phyloP scores from a whole-genome alignment of 2,797 vertebrate species.

The Siniperca obscura region DNA sequence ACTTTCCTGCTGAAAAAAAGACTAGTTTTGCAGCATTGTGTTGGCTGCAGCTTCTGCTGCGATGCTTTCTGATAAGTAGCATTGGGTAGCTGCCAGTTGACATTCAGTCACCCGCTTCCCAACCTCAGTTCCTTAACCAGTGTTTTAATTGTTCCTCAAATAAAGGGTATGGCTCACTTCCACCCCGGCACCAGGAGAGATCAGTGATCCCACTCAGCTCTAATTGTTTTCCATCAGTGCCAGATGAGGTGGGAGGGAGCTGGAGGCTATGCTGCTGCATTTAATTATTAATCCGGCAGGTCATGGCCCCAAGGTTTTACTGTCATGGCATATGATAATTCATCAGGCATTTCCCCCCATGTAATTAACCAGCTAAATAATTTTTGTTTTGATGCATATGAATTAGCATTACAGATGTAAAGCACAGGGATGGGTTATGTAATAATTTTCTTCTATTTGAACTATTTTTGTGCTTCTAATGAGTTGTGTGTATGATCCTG shows the following conservation, averaged over 20 bases:
- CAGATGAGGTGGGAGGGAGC: slow-evolving; percentile 42
- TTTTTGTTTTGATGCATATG: slow-evolving; percentile 31
- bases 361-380: slow-evolving; percentile 35
- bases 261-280: slow-evolving; percentile 33
- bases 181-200: slow-evolving; percentile 56
- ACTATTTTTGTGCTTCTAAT: not conserved
- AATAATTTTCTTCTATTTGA: not conserved
- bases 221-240: slow-evolving; percentile 68
- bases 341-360: slow-evolving; percentile 10
- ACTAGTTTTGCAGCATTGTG: not conserved
- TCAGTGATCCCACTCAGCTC: slow-evolving; percentile 76
- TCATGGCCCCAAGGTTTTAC: slow-evolving; percentile 33
- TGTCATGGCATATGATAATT: slow-evolving; percentile 33
- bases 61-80: slow-evolving; percentile 52
- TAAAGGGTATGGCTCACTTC: slow-evolving; percentile 67
- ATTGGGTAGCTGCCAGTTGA: slow-evolving; percentile 58
- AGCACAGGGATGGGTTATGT: not conserved
- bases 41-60: slow-evolving; percentile 30
- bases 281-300: slow-evolving; percentile 54
- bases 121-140: slow-evolving; percentile 55
- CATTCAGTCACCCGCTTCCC: slow-evolving; percentile 23
- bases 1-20: not conserved
- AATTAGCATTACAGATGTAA: slow-evolving; percentile 19
- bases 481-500: not conserved
- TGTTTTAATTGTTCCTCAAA: slow-evolving; percentile 70